A percentile compares a stretch with the other conserved stretches of the same genome.
Evolutionary conservation across 2,888 invertebrate species (phyloP).

Genomic region (Ischnura elegans): DNA sequence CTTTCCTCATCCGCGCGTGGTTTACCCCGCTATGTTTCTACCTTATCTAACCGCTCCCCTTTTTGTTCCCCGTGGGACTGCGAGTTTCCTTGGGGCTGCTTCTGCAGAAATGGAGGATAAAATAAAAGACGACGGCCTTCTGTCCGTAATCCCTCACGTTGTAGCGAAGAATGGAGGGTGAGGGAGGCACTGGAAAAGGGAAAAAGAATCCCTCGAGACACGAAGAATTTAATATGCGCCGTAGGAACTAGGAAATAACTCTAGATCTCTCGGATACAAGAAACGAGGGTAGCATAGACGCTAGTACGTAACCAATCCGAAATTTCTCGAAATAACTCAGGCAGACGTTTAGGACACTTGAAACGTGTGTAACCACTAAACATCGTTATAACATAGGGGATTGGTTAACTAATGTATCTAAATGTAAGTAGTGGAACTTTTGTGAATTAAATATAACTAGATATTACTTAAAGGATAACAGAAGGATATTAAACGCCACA

Average conservation of each 20-base stretch:
- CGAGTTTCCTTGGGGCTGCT: background rate
- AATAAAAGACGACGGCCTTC: background rate
- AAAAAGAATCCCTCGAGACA: background rate
- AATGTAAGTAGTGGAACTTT: too few species aligned
- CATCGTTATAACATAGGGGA: too few species aligned
- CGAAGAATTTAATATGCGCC: slow-evolving; percentile 31
- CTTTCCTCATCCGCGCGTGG: slow-evolving; percentile 2
- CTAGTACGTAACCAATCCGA: too few species aligned
- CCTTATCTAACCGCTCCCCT: background rate
- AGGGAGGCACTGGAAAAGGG: background rate
- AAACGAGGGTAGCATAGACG: background rate
- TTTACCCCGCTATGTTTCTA: background rate
- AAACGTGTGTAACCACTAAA: too few species aligned
- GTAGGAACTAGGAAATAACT: background rate
- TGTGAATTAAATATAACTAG: too few species aligned
- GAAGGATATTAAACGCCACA: too few species aligned
- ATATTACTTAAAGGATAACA: too few species aligned
- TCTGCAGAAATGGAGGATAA: slow-evolving; percentile 8
- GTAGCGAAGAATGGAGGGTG: background rate
- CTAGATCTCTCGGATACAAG: background rate
- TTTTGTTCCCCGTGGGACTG: background rate
- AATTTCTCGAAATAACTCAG: background rate
- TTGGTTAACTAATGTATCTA: too few species aligned
- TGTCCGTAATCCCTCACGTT: background rate
- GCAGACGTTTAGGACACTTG: background rate